Conservation (phyloP, 2,888 invertebrate species). For the Carabus problematicus region DNA sequence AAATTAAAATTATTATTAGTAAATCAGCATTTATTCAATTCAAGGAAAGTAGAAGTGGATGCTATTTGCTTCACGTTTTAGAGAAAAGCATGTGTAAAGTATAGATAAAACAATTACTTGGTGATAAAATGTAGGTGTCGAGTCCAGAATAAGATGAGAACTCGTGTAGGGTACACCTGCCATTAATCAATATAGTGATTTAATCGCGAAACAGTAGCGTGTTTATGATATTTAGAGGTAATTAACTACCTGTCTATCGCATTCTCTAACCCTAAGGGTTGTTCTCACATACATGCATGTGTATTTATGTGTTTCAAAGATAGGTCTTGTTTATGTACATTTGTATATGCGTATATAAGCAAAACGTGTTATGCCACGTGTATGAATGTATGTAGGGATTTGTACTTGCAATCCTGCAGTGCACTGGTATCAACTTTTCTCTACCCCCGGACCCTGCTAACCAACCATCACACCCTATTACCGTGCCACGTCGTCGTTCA, state of each 20-base stretch:
- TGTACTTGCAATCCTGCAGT: neutral
- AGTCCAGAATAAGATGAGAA: too few species aligned
- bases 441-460: neutral
- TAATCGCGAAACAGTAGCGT: neutral
- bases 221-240: conserved; percentile 35
- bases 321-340: too few species aligned
- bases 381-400: neutral
- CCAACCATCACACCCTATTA: neutral
- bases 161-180: too few species aligned
- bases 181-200: too few species aligned
- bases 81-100: too few species aligned
- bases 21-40: too few species aligned
- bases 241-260: conserved; percentile 37
- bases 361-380: neutral
- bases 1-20: too few species aligned
- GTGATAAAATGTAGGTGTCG: too few species aligned
- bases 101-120: too few species aligned
- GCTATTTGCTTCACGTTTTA: too few species aligned
- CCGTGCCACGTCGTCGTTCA: conserved; percentile 19
- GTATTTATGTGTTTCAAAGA: neutral
- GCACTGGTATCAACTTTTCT: too few species aligned
- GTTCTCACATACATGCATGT: conserved; percentile 8
- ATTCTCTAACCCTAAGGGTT: conserved; percentile 22
- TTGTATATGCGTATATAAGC: neutral
- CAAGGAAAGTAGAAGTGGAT: too few species aligned